Evolutionary conservation across 1,140 invertebrate genomes (phyloP).

Genomic region (Polypedilum pembai): DNA sequence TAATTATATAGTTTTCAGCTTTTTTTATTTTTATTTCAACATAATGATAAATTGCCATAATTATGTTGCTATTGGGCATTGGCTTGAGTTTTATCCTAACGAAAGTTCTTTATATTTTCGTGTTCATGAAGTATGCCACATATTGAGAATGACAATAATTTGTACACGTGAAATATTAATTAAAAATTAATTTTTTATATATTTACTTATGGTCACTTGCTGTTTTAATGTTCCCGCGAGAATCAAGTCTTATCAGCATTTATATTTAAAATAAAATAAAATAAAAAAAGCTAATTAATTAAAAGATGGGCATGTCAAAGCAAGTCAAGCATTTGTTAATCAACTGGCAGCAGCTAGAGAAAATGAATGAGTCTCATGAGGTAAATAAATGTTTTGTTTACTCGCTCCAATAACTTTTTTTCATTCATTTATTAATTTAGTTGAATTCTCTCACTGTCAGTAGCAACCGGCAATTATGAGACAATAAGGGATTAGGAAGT

Average conservation of each 20-base stretch:
- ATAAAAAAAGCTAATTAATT: constrained; percentile 1
- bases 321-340: neutral
- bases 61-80: constrained; percentile 23
- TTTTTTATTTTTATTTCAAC: neutral
- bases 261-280: neutral
- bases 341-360: no score
- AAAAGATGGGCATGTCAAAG: constrained; percentile 1
- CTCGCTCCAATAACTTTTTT: constrained; percentile 1
- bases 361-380: constrained; percentile 1
- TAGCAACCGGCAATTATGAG: neutral
- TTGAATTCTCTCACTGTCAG: neutral
- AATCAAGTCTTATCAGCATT: neutral
- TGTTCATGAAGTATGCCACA: neutral
- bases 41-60: constrained; percentile 24
- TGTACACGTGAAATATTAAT: constrained; percentile 24
- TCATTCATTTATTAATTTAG: neutral
- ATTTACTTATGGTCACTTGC: neutral
- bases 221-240: neutral
- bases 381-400: neutral
- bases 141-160: neutral
- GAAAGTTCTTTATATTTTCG: neutral
- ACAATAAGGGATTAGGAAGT: constrained; percentile 5
- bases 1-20: constrained; percentile 26
- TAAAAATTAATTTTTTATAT: constrained; percentile 14
- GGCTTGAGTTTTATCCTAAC: neutral